Conservation (phyloP, 2,113 vertebrate species). For the Phrynosoma blainvillii region DNA sequence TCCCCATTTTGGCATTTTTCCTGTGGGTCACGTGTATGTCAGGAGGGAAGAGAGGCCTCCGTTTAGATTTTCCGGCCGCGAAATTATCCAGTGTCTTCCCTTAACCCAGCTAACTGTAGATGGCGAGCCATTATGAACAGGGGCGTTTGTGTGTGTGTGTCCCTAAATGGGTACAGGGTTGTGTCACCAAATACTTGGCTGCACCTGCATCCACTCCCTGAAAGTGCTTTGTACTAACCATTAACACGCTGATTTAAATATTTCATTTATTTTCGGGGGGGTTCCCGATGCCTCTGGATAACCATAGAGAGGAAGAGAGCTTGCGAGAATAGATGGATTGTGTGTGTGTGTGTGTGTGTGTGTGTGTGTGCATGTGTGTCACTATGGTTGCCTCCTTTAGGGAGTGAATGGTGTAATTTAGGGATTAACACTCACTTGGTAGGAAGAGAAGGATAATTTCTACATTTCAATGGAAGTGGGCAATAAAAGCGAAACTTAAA, state of each 20-base stretch:
- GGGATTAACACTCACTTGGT: background rate
- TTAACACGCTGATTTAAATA: background rate
- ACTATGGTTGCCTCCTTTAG: background rate
- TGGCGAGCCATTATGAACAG: background rate
- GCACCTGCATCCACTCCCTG: too few species aligned
- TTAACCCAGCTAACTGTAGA: background rate
- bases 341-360: too few species aligned
- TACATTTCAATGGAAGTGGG: background rate
- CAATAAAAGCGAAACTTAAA: slow-evolving; percentile 21
- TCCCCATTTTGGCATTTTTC: background rate
- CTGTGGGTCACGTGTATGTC: background rate
- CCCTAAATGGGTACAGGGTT: too few species aligned
- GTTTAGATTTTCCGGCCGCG: background rate
- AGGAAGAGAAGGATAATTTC: too few species aligned
- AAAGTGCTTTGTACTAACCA: background rate
- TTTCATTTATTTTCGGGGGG: background rate
- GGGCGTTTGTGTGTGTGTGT: too few species aligned
- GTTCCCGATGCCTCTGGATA: background rate
- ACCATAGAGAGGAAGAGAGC: background rate
- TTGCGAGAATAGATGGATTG: too few species aligned
- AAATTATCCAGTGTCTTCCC: background rate
- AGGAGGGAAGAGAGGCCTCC: background rate
- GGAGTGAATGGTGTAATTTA: background rate
- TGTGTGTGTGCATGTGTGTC: too few species aligned
- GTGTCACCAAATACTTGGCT: background rate